A percentile compares a stretch with the other conserved stretches of the same genome.
These are phyloP conservation scores for Scomber scombrus DNA, from an alignment of 2,113 vertebrate species.

Conservation along the genomic window DNA sequence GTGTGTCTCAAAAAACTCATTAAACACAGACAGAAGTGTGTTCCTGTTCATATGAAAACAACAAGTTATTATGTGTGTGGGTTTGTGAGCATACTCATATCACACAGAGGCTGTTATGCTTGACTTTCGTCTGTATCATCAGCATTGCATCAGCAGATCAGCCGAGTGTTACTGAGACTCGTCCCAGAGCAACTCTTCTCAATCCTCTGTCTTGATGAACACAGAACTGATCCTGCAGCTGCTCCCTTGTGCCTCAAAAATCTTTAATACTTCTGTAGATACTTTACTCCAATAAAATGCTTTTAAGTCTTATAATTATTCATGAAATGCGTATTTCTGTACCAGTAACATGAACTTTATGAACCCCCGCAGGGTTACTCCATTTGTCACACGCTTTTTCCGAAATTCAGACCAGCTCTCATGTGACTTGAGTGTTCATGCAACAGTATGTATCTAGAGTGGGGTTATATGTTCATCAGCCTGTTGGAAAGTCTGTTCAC, in stretches of 20 bases:
- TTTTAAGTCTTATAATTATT: not conserved
- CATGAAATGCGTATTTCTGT: not conserved
- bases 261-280: not conserved
- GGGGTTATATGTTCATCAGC: slow-evolving; percentile 9
- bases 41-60: not conserved
- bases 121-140: slow-evolving; percentile 69
- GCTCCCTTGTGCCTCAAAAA: not conserved
- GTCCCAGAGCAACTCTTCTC: slow-evolving; percentile 37
- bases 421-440: not conserved
- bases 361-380: not conserved
- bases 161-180: slow-evolving; percentile 30
- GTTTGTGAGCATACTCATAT: not conserved
- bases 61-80: not conserved
- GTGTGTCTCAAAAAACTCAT: not conserved
- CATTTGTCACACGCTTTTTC: not conserved
- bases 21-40: not conserved
- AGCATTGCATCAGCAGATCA: slow-evolving; percentile 75
- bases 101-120: slow-evolving; percentile 27
- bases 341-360: no score
- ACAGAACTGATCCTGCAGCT: slow-evolving; percentile 12
- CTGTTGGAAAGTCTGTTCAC: slow-evolving; percentile 13
- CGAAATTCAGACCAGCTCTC: not conserved
- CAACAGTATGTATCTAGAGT: not conserved
- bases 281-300: not conserved
- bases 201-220: slow-evolving; percentile 30